Evolutionary conservation across 2,113 vertebrate genomes (phyloP).

Genomic region (Cyanistes caeruleus): DNA sequence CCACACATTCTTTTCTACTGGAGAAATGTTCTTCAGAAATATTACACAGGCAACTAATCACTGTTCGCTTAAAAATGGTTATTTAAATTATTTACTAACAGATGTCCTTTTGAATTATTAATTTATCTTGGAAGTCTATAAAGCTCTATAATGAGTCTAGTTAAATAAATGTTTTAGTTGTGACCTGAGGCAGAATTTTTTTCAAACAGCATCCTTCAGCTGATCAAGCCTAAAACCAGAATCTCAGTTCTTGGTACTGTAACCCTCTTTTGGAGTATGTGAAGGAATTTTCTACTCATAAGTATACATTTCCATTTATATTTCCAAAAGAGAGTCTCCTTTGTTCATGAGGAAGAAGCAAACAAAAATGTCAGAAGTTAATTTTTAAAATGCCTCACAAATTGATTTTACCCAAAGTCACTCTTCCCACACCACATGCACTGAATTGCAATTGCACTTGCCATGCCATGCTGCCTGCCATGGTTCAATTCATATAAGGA

Average conservation of each 20-base stretch:
- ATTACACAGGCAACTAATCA: background rate
- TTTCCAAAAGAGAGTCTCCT: background rate
- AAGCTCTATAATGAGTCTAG: background rate
- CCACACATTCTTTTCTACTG: background rate
- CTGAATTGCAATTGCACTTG: background rate
- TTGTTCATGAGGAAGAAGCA: background rate
- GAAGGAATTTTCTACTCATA: background rate
- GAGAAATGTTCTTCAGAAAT: background rate
- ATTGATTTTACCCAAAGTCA: background rate
- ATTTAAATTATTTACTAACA: constrained; percentile 10
- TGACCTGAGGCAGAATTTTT: background rate
- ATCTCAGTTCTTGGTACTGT: background rate
- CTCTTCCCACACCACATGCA: background rate
- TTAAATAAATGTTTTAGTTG: constrained; percentile 6
- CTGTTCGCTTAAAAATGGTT: background rate
- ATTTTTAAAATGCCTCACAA: background rate
- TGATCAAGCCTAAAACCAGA: background rate
- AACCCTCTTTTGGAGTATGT: background rate
- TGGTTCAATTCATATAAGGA: background rate
- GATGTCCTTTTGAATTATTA: background rate
- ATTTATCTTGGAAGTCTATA: background rate
- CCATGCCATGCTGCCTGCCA: background rate
- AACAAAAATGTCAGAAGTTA: background rate
- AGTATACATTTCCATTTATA: background rate
- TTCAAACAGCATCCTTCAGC: background rate